These are phyloP conservation scores for Camponotus pennsylvanicus DNA, from an alignment of 1,140 invertebrate genomes.

Conservation along the genomic window DNA sequence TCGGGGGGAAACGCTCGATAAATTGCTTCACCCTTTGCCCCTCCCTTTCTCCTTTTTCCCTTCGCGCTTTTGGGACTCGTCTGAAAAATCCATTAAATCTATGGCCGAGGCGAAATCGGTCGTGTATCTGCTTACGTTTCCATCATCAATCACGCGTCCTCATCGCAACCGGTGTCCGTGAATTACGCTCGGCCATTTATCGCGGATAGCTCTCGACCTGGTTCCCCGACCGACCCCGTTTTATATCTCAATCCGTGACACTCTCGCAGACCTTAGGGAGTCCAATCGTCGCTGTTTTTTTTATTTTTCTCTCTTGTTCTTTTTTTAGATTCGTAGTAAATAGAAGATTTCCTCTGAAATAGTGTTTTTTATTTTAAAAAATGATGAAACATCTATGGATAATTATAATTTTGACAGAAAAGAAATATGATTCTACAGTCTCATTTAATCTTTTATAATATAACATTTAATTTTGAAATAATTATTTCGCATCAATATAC, in stretches of 20 bases:
- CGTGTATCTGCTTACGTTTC: conserved; percentile 62
- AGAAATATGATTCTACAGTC: not conserved
- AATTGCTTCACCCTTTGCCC: conserved; percentile 25
- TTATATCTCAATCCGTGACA: conserved; percentile 62
- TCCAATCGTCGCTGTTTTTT: not conserved
- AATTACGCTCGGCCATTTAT: conserved; percentile 44
- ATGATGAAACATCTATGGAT: not conserved
- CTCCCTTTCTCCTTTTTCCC: not conserved
- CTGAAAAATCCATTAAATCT: conserved; percentile 65
- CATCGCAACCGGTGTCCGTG: conserved; percentile 44
- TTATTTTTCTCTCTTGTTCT: not conserved
- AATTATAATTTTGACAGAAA: not conserved
- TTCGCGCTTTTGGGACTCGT: conserved; percentile 10
- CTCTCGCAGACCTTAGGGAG: conserved; percentile 10
- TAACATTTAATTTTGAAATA: conserved; percentile 2
- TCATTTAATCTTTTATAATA: not conserved
- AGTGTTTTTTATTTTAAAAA: not conserved
- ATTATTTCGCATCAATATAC: not conserved
- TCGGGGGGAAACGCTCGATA: conserved; percentile 37
- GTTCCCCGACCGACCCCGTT: conserved; percentile 8
- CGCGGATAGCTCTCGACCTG: conserved; percentile 42
- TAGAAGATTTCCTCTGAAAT: not conserved
- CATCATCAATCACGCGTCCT: conserved; percentile 70
- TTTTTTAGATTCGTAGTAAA: not conserved
- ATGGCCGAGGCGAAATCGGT: conserved; percentile 55